These are phyloP conservation scores for Hymenochirus boettgeri DNA, from an alignment of 2,113 vertebrate genomes.

Conservation along the genomic window DNA sequence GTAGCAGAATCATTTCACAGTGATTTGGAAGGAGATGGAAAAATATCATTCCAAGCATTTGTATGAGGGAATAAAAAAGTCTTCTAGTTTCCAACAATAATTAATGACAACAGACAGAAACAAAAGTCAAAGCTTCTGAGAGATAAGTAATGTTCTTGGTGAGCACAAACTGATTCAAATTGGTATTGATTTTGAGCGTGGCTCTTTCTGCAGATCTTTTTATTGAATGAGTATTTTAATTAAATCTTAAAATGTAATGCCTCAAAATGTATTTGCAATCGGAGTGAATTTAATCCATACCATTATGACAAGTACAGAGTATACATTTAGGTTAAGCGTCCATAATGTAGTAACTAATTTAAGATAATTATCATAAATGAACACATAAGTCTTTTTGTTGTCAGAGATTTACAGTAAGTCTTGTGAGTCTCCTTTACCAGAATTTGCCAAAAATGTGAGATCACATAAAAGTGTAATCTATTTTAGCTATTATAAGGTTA, in stretches of 20 bases:
- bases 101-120: conserved; percentile 23
- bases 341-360: conserved; percentile 20
- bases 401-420: conserved; percentile 27
- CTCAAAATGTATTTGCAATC: conserved; percentile 23
- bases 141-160: conserved; percentile 22
- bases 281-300: conserved; percentile 18
- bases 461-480: conserved; percentile 11
- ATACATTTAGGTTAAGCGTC: conserved; percentile 39
- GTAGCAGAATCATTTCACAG: conserved; percentile 20
- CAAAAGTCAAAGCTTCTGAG: conserved; percentile 30
- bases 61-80: not conserved
- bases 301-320: conserved; percentile 17
- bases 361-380: conserved; percentile 26
- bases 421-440: not conserved
- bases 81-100: conserved; percentile 11
- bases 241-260: conserved; percentile 42
- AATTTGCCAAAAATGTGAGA: conserved; percentile 8
- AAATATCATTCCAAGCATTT: not conserved
- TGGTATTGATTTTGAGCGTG: conserved; percentile 26
- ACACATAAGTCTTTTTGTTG: conserved; percentile 18
- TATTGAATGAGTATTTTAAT: conserved; percentile 37
- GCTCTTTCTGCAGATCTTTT: conserved; percentile 3
- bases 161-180: conserved; percentile 31
- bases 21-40: conserved; percentile 5
- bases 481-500: no score